These are phyloP conservation scores for Antedon mediterranea DNA, from an alignment of 53 echinoderm and acorn worm genomes.

Conservation along the genomic window DNA sequence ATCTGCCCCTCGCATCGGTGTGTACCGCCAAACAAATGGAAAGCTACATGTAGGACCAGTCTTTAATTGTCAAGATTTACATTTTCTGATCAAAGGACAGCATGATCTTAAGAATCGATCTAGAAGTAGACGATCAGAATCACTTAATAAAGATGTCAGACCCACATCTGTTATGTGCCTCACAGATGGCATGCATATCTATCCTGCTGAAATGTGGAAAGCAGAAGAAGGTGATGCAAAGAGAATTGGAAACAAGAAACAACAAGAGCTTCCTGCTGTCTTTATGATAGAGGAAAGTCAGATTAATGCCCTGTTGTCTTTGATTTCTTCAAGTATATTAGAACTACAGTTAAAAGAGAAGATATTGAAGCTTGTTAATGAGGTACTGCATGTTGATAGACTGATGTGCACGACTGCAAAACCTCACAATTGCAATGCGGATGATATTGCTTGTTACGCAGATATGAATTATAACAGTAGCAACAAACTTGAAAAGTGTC, in stretches of 20 bases:
- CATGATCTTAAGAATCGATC: too few species aligned
- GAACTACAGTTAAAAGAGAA: not conserved
- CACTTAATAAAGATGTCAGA: conserved; percentile 20
- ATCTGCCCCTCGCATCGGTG: too few species aligned
- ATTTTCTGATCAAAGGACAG: too few species aligned
- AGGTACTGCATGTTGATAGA: not conserved
- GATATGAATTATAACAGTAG: not conserved
- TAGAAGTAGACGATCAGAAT: conserved; percentile 14
- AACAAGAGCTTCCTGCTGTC: not conserved
- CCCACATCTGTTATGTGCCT: conserved; percentile 32
- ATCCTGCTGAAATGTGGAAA: not conserved
- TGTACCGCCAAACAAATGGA: too few species aligned
- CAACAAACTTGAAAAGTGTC: not conserved
- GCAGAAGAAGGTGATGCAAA: not conserved
- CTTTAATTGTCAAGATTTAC: too few species aligned
- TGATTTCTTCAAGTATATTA: not conserved
- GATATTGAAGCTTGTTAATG: not conserved
- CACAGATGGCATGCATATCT: conserved; percentile 1
- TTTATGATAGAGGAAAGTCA: not conserved
- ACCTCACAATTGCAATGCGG: not conserved
- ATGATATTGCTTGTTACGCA: not conserved
- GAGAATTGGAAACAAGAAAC: too few species aligned
- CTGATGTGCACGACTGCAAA: not conserved
- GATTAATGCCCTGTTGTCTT: not conserved
- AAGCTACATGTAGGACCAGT: too few species aligned